Evolutionary conservation across 1,140 invertebrate species (phyloP).

Genomic region (Bombus superbus): DNA sequence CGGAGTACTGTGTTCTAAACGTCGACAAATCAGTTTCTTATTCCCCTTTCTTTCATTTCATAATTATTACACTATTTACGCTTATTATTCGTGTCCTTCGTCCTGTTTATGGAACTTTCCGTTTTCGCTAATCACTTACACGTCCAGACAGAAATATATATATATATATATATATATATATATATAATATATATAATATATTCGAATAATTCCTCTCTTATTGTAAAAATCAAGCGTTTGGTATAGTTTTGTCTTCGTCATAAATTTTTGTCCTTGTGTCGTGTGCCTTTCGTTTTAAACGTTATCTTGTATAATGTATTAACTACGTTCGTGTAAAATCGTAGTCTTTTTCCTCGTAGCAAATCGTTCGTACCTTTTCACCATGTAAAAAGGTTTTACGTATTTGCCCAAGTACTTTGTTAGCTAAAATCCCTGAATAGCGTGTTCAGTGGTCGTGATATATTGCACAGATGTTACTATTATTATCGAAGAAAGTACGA

Average conservation of each 20-base stretch:
- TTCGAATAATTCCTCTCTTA: background rate
- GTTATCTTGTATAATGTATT: background rate
- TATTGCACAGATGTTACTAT: background rate
- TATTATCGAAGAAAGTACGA: background rate
- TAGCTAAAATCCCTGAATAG: conserved; percentile 11
- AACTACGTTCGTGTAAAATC: background rate
- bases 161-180: background rate
- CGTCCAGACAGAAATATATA: background rate
- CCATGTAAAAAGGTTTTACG: background rate
- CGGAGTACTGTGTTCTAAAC: conserved; percentile 7
- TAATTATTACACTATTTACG: background rate
- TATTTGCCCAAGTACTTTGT: background rate
- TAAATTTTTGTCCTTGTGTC: background rate
- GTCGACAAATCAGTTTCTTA: background rate
- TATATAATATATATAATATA: background rate
- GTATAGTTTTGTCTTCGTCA: background rate
- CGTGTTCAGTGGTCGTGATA: conserved; percentile 1
- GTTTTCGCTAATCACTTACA: conserved; percentile 2
- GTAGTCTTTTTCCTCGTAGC: too few species aligned
- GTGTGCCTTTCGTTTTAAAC: too few species aligned
- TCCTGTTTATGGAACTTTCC: conserved; percentile 2
- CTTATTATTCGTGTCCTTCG: background rate
- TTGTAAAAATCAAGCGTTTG: conserved; percentile 9
- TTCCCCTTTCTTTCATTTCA: background rate
- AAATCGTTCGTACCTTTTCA: background rate